Percentiles rank a stretch among this genome's conserved stretches.
phyloP scores from a whole-genome alignment of 2,888 invertebrate species.

The Drosophila affinis region DNA sequence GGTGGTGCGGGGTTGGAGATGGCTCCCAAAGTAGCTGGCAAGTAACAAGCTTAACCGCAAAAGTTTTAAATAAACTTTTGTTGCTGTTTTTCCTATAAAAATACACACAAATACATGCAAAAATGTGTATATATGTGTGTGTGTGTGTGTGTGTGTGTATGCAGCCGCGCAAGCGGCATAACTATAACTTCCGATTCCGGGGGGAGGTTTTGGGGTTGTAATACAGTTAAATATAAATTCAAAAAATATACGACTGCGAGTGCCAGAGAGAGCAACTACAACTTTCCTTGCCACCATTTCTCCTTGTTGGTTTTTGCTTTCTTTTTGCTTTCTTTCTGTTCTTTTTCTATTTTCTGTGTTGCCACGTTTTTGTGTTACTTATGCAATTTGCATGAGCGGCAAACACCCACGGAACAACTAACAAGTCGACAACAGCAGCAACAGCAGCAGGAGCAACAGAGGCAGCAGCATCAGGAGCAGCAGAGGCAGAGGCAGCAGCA shows the following conservation, averaged over 20 bases:
- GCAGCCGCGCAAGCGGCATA: slow-evolving; percentile 69
- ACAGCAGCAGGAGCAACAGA: slow-evolving; percentile 29
- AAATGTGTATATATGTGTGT: too few species aligned
- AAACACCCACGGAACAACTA: slow-evolving; percentile 78
- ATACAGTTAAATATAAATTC: slow-evolving; percentile 74
- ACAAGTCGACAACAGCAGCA: slow-evolving; percentile 60
- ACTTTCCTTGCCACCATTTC: slow-evolving; percentile 58
- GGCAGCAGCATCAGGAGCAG: background rate
- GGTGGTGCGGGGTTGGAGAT: background rate
- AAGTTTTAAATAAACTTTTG: slow-evolving; percentile 75
- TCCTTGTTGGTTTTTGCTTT: slow-evolving; percentile 36
- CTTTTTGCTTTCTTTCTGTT: slow-evolving; percentile 27
- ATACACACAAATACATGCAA: slow-evolving; percentile 47
- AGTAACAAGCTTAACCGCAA: slow-evolving; percentile 77
- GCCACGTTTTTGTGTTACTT: slow-evolving; percentile 48
- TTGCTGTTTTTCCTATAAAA: slow-evolving; percentile 55
- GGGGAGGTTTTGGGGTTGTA: slow-evolving; percentile 29
- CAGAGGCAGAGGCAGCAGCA: background rate
- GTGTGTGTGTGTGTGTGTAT: slow-evolving; percentile 28
- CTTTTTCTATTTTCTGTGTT: slow-evolving; percentile 16
- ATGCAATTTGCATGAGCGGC: slow-evolving; percentile 77
- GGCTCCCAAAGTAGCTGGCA: slow-evolving; percentile 70
- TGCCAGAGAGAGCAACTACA: slow-evolving; percentile 31
- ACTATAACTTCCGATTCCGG: slow-evolving; percentile 78
- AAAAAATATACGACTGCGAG: slow-evolving; percentile 47